Conservation (phyloP, 2,888 invertebrate genomes). For the Branchinecta sandiegonensis region DNA sequence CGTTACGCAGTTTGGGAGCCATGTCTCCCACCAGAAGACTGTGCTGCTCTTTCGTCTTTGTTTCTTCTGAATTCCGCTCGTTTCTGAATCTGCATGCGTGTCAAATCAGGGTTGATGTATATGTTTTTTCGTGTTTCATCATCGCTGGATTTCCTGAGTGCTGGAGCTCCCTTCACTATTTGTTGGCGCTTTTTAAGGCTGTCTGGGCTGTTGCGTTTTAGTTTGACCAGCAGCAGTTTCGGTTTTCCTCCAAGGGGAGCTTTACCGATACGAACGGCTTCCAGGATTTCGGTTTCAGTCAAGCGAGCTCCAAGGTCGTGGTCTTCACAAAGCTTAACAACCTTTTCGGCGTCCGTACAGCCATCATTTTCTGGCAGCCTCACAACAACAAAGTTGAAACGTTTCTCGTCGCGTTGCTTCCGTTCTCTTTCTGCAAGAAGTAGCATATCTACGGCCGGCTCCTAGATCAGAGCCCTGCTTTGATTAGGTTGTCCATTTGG, state of each 20-base stretch:
- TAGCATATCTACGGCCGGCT: neutral
- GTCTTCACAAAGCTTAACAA: conserved; percentile 1
- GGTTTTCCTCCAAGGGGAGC: too few relatives aligned
- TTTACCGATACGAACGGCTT: too few relatives aligned
- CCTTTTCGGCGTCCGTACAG: conserved; percentile 5
- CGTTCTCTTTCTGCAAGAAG: neutral
- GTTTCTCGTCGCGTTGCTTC: conserved; percentile 11
- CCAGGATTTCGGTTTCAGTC: neutral
- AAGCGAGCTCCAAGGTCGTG: conserved; percentile 7
- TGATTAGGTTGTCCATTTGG: conserved; percentile 8
- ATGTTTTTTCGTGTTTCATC: conserved; percentile 14
- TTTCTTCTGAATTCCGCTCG: conserved; percentile 11
- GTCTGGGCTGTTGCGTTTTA: too few relatives aligned
- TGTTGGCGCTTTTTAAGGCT: too few relatives aligned
- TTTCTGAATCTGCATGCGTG: conserved; percentile 1
- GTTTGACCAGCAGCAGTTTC: too few relatives aligned
- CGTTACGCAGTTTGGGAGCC: neutral
- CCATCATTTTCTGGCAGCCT: conserved; percentile 8
- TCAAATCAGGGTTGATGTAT: conserved; percentile 8
- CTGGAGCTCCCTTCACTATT: too few relatives aligned
- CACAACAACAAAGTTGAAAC: conserved; percentile 8
- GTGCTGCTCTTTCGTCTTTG: conserved; percentile 1
- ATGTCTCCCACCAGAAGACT: too few relatives aligned
- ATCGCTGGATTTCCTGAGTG: neutral
- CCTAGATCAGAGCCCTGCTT: conserved; percentile 5